Evolutionary conservation across 2,888 invertebrate genomes (phyloP).

Genomic region (Diloba caeruleocephala): DNA sequence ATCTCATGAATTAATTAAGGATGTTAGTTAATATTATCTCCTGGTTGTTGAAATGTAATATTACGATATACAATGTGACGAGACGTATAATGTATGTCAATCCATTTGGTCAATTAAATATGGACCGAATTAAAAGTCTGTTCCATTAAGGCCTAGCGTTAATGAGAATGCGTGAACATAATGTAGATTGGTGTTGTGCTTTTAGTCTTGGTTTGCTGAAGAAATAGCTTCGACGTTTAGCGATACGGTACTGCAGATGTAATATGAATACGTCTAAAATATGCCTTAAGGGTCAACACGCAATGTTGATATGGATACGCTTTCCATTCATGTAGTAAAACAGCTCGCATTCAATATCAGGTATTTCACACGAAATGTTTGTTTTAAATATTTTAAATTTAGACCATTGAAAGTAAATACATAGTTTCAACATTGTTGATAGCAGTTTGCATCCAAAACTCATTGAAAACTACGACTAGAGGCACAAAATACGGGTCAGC

Average conservation of each 20-base stretch:
- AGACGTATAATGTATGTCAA: conserved; percentile 77
- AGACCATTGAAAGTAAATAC: conserved; percentile 31
- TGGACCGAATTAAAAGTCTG: conserved; percentile 77
- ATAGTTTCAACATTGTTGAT: conserved; percentile 20
- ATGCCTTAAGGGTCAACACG: not conserved
- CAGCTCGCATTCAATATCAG: not conserved
- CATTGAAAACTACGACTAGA: conserved; percentile 44
- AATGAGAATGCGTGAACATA: conserved; percentile 65
- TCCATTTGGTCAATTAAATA: conserved; percentile 84
- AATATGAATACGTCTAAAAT: conserved; percentile 16
- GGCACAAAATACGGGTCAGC: conserved; percentile 46
- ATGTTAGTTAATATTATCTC: conserved; percentile 80
- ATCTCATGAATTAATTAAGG: conserved; percentile 80
- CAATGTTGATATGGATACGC: not conserved
- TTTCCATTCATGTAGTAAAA: not conserved
- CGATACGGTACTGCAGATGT: conserved; percentile 31
- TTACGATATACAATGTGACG: conserved; percentile 68
- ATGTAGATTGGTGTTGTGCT: conserved; percentile 66
- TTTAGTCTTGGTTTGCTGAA: conserved; percentile 60
- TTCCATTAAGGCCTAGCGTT: conserved; percentile 74
- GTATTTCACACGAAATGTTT: too few relatives aligned
- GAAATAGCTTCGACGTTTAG: conserved; percentile 41
- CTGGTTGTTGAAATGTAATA: conserved; percentile 85
- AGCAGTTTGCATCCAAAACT: conserved; percentile 16
- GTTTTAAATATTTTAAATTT: too few relatives aligned